Conservation (phyloP, 2,797 vertebrate genomes). For the Myotis daubentonii region DNA sequence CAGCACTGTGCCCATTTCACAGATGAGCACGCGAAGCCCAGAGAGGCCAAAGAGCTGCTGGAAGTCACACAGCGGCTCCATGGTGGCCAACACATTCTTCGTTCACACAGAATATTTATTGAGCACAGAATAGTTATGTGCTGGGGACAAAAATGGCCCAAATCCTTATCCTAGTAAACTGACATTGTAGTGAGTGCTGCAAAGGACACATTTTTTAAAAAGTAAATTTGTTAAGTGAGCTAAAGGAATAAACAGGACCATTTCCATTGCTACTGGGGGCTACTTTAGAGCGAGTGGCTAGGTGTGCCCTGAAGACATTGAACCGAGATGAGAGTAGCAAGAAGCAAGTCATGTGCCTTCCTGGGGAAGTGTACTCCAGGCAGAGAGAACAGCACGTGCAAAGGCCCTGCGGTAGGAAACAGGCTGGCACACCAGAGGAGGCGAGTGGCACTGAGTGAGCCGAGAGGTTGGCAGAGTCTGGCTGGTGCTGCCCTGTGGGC, state of each 20-base stretch:
- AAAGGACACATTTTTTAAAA: not conserved
- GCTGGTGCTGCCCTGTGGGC: not conserved
- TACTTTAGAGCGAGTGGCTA: not conserved
- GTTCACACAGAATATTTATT: not conserved
- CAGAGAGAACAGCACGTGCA: not conserved
- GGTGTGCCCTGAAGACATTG: not conserved
- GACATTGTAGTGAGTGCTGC: not conserved
- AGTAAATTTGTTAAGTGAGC: not conserved
- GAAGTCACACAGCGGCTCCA: not conserved
- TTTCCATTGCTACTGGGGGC: not conserved
- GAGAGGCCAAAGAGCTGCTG: not conserved
- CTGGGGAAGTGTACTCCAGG: not conserved
- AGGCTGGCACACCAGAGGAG: not conserved
- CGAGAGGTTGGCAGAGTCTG: not conserved
- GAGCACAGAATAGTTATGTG: not conserved
- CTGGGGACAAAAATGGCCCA: not conserved
- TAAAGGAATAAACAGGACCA: not conserved
- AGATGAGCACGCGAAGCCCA: not conserved
- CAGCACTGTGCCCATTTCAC: not conserved
- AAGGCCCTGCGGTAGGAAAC: not conserved
- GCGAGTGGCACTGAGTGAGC: not conserved
- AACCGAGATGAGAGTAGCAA: not conserved
- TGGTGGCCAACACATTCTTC: not conserved
- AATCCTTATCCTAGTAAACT: not conserved
- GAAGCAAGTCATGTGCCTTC: not conserved